phyloP scores from a whole-genome alignment of 2,797 vertebrate species.

The Etheostoma perlongum region DNA sequence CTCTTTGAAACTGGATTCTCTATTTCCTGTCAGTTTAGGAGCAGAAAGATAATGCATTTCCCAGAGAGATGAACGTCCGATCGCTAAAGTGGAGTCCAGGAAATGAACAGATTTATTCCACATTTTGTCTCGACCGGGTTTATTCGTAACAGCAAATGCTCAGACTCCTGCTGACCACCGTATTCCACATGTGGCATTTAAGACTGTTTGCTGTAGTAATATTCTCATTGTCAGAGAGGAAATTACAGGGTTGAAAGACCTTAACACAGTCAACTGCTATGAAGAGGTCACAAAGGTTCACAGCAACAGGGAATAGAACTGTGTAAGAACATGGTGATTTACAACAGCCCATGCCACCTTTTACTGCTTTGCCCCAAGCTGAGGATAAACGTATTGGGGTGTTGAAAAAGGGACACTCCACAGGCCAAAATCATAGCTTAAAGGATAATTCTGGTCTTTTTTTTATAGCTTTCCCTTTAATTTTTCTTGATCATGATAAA shows the following conservation, averaged over 20 bases:
- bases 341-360: slow-evolving; percentile 62
- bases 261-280: slow-evolving; percentile 50
- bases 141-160: slow-evolving; percentile 31
- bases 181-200: slow-evolving; percentile 36
- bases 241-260: slow-evolving; percentile 42
- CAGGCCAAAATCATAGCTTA: slow-evolving; percentile 6
- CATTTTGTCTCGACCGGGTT: slow-evolving; percentile 53
- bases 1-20: slow-evolving; percentile 75
- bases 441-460: slow-evolving; percentile 4
- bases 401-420: slow-evolving; percentile 22
- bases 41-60: slow-evolving; percentile 76
- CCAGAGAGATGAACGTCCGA: slow-evolving; percentile 75
- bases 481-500: neutral
- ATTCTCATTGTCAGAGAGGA: slow-evolving; percentile 40
- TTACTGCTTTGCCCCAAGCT: slow-evolving; percentile 52
- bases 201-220: slow-evolving; percentile 23
- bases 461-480: neutral
- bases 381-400: slow-evolving; percentile 31
- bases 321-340: slow-evolving; percentile 60
- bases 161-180: slow-evolving; percentile 10
- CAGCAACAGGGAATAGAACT: slow-evolving; percentile 37
- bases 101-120: slow-evolving; percentile 75
- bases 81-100: slow-evolving; percentile 62
- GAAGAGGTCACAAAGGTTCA: slow-evolving; percentile 57
- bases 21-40: slow-evolving; percentile 72